Evolutionary conservation across 2,888 invertebrate species (phyloP).

Genomic region (Platycnemis pennipes): DNA sequence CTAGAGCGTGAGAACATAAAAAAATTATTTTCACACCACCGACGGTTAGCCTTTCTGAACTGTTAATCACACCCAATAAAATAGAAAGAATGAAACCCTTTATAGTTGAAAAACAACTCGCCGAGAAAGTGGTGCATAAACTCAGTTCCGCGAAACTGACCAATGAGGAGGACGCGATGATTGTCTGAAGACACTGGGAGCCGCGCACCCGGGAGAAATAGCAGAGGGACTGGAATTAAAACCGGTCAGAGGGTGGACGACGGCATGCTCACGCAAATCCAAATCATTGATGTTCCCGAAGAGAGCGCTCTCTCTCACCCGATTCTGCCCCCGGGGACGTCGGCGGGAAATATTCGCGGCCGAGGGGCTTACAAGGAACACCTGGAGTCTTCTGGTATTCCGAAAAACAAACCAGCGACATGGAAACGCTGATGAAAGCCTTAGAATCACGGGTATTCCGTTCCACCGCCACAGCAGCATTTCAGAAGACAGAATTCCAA

Average conservation of each 20-base stretch:
- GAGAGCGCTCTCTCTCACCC: background rate
- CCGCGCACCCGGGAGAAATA: background rate
- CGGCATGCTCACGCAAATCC: background rate
- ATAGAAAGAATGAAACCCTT: too few species aligned
- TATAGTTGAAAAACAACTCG: too few species aligned
- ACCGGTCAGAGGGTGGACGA: background rate
- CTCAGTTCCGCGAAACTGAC: too few species aligned
- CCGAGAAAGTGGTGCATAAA: too few species aligned
- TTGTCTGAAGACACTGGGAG: background rate
- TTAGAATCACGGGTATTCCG: background rate
- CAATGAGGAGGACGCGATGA: too few species aligned
- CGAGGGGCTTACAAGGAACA: background rate
- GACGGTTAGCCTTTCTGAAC: too few species aligned
- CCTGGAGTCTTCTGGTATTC: background rate
- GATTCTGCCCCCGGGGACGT: background rate
- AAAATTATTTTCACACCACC: too few species aligned
- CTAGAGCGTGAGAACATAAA: too few species aligned
- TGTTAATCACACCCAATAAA: too few species aligned
- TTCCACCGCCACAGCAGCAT: background rate
- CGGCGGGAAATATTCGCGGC: background rate
- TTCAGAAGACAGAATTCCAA: too few species aligned
- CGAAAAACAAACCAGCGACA: background rate
- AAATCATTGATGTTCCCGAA: background rate
- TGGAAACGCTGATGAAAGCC: background rate
- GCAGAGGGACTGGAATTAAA: background rate